Evolutionary conservation across 2,888 invertebrate species (phyloP), one percentile per base, ranked within the genome.

Genomic region (Orthosia gracilis): DNA sequence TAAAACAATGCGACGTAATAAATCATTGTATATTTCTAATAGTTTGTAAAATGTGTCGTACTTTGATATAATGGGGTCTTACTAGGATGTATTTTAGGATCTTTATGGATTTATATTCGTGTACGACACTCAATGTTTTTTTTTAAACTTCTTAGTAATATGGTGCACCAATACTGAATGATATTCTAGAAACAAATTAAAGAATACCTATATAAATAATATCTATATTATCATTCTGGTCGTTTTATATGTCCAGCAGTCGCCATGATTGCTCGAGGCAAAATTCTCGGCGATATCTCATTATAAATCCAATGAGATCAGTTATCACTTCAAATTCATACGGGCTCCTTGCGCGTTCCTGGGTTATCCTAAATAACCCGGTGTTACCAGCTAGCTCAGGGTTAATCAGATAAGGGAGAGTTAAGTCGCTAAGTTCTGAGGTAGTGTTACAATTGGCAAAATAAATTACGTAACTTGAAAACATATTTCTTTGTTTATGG

Each of bases 251-350:
- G 61, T 45, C 26, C 45, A 50, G 12, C 45, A 7, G 55, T 40
- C 55, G 52, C 55, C 13, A n/a, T 47, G 65, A 47, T 47, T 18
- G 72, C 72, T 58, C 45, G 26, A 12, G 54, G 59, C 64, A 18
- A 64, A 58, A 21, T 40, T 52, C 66, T 40, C 47, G 15, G 21
- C 52, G 45, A 57, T 26, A 57, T 72, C 71, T 66, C 40, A 47
- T 78, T 78, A 72, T 58, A 78, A 66, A 78, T 63, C 52, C 72
- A 71, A 78, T 31, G 18, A 66, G 78, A 78, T 78, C 78, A 54
- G 66, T 54, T 72, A 62, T 21, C 72, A 62, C 18, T 45, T 40
- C n/a, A 57, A 66, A n/a, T 49, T 18, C 18, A 57, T 63, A 45
- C 9, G 7, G 31, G 31, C 31, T 7, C 5, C 40, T 40, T 40